These are phyloP conservation scores for Xiphophorus birchmanni DNA, from an alignment of 2,797 vertebrate species.

Conservation along the genomic window DNA sequence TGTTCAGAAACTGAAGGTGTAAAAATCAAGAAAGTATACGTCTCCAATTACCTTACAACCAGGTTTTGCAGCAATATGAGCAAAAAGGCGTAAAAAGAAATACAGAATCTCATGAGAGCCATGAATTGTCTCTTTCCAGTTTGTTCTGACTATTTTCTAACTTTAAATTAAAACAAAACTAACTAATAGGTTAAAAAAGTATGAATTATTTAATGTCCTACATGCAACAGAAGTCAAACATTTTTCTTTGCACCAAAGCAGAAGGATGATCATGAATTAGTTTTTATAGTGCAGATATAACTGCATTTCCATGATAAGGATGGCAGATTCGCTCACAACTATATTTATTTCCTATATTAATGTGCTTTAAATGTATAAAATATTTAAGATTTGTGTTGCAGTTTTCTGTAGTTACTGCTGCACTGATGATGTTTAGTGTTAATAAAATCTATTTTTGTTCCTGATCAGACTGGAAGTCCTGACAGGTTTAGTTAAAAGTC, in stretches of 20 bases:
- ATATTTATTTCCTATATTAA: not conserved
- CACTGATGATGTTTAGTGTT: not conserved
- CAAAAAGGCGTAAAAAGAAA: not conserved
- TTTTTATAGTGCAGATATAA: too few species aligned
- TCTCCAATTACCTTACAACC: not conserved
- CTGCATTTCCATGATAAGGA: too few species aligned
- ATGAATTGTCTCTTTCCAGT: not conserved
- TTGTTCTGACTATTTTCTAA: too few species aligned
- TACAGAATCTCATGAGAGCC: not conserved
- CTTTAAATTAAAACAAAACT: too few species aligned
- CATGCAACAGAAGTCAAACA: not conserved
- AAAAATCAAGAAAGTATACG: too few species aligned
- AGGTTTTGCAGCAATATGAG: not conserved
- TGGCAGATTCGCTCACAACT: not conserved
- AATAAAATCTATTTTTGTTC: not conserved
- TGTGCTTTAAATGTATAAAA: not conserved
- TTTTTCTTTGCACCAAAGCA: not conserved
- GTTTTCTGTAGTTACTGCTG: not conserved
- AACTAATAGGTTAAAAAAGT: not conserved
- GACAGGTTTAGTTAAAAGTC: not conserved
- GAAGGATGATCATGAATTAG: not conserved
- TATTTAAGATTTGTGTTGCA: not conserved
- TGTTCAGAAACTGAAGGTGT: not conserved
- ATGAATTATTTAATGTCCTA: not conserved
- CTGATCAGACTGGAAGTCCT: not conserved